These are phyloP conservation scores for Cydia amplana DNA, from an alignment of 1,140 invertebrate genomes.

Conservation along the genomic window DNA sequence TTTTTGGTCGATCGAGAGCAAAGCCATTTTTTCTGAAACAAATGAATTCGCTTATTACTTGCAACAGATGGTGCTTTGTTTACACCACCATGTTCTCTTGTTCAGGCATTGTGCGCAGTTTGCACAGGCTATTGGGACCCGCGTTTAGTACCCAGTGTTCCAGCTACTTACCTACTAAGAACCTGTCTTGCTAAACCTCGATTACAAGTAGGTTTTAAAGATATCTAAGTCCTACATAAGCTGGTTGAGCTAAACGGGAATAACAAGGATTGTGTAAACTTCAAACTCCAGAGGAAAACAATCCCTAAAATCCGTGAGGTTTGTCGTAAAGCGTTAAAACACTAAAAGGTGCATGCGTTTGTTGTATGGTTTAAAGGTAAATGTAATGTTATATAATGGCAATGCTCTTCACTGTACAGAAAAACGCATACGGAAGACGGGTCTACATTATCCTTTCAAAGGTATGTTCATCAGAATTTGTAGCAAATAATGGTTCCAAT, in stretches of 20 bases:
- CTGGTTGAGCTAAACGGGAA: background rate
- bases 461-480: too few relatives aligned
- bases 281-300: background rate
- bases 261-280: background rate
- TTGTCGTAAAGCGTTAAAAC: conserved; percentile 4
- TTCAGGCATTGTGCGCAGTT: conserved; percentile 5
- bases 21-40: background rate
- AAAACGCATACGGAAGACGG: too few relatives aligned
- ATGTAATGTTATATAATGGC: background rate
- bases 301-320: background rate
- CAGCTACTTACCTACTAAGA: background rate
- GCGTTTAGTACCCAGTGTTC: conserved; percentile 10
- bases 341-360: background rate
- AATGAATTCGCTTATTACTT: background rate
- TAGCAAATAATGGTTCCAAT: too few relatives aligned
- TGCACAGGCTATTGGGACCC: background rate
- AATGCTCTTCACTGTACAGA: background rate
- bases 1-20: background rate
- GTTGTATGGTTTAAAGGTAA: background rate
- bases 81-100: conserved; percentile 8
- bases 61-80: conserved; percentile 3
- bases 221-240: background rate
- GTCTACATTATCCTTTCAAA: too few relatives aligned
- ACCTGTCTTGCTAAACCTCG: background rate
- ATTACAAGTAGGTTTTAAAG: background rate